Percentiles rank a stretch among this genome's conserved stretches.
phyloP scores from a whole-genome alignment of 2,888 invertebrate species.

The Timema cristinae region DNA sequence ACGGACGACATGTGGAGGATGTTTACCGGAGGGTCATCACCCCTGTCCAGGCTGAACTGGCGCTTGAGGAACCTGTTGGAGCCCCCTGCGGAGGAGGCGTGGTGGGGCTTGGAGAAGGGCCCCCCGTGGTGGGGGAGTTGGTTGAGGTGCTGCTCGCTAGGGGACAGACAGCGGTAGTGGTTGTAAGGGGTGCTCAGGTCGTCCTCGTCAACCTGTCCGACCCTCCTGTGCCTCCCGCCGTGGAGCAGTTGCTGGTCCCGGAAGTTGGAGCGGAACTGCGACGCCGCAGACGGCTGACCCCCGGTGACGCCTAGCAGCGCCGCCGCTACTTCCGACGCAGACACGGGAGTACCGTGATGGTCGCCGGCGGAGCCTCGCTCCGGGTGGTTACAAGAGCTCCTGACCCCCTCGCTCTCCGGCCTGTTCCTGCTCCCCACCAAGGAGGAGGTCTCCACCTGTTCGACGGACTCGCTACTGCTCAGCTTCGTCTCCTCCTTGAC shows the following conservation, averaged over 20 bases:
- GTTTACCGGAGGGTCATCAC: constrained; percentile 51
- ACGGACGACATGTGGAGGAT: constrained; percentile 37
- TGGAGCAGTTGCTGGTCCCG: neutral
- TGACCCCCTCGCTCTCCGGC: neutral
- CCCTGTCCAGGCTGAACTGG: constrained; percentile 66
- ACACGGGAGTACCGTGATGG: constrained; percentile 49
- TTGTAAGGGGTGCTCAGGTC: constrained; percentile 71
- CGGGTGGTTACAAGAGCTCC: neutral
- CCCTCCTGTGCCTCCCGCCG: neutral
- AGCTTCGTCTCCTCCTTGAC: constrained; percentile 28
- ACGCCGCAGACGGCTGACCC: constrained; percentile 37
- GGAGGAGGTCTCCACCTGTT: neutral
- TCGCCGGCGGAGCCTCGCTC: constrained; percentile 38
- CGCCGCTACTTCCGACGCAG: constrained; percentile 51
- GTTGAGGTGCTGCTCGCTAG: constrained; percentile 48
- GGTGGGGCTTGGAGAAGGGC: constrained; percentile 15
- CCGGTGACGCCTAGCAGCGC: constrained; percentile 52
- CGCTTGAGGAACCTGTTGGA: constrained; percentile 52
- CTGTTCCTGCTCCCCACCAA: neutral
- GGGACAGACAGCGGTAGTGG: constrained; percentile 67
- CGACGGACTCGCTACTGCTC: neutral
- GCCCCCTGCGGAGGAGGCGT: neutral
- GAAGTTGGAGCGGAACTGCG: constrained; percentile 5
- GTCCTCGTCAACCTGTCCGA: constrained; percentile 37
- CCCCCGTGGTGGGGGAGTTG: constrained; percentile 16